Evolutionary conservation across 2,888 invertebrate genomes (phyloP).

Genomic region (Drosophila paucipuncta): DNA sequence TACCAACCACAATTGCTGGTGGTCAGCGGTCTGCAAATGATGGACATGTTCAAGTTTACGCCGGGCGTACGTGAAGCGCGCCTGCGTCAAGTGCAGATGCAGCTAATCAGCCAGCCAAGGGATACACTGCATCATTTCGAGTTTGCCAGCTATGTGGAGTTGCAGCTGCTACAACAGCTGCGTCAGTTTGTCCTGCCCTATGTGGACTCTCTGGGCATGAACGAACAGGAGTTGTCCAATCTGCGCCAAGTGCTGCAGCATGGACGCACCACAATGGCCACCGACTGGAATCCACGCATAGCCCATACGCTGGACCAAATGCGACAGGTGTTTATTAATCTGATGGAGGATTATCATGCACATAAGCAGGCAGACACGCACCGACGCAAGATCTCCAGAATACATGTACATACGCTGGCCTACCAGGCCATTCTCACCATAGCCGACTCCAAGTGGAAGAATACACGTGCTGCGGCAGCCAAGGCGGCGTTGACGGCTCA

Average conservation of each 20-base stretch:
- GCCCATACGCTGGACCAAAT: slow-evolving; percentile 93
- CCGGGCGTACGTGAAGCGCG: slow-evolving; percentile 88
- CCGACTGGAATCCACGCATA: slow-evolving; percentile 92
- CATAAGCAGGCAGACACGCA: slow-evolving; percentile 44
- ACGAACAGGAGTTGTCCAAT: slow-evolving; percentile 94
- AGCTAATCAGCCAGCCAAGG: slow-evolving; percentile 88
- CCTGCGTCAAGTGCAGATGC: slow-evolving; percentile 88
- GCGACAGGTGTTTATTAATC: slow-evolving; percentile 88
- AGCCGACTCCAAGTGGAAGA: slow-evolving; percentile 90
- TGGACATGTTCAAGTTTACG: slow-evolving; percentile 89
- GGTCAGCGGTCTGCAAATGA: slow-evolving; percentile 94
- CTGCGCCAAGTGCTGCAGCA: slow-evolving; percentile 89
- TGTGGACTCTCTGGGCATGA: slow-evolving; percentile 94
- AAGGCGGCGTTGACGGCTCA: slow-evolving; percentile 93
- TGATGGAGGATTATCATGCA: slow-evolving; percentile 69
- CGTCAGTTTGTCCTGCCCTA: slow-evolving; percentile 89
- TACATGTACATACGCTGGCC: slow-evolving; percentile 95
- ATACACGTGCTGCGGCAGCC: slow-evolving; percentile 92
- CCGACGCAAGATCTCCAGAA: slow-evolving; percentile 89
- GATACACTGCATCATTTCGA: slow-evolving; percentile 92
- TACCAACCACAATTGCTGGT: slow-evolving; percentile 91
- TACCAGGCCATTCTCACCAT: slow-evolving; percentile 93
- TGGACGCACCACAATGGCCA: slow-evolving; percentile 90
- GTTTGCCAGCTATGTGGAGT: slow-evolving; percentile 94
- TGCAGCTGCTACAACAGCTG: slow-evolving; percentile 89